Conservation (phyloP, 37 sponge, comb jelly and placozoan species). For the Ianthella basta region DNA sequence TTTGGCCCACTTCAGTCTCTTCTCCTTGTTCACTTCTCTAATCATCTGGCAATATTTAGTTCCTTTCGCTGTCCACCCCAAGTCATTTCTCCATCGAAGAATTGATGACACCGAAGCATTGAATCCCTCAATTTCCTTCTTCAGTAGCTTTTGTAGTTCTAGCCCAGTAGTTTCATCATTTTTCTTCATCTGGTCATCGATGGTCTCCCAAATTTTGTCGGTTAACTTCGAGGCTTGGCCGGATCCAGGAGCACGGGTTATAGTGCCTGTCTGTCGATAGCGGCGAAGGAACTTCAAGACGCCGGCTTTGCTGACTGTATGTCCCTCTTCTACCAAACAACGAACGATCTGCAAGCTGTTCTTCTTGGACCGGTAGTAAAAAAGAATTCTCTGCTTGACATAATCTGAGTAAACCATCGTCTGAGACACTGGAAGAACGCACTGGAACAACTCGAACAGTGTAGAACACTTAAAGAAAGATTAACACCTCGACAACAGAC, state of each 20-base stretch:
- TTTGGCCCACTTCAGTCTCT: conserved; percentile 21
- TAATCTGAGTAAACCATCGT: conserved; percentile 15
- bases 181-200: conserved; percentile 7
- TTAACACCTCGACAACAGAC: too few relatives aligned
- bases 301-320: neutral
- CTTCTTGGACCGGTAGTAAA: neutral
- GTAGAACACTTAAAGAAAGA: too few relatives aligned
- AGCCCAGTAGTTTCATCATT: conserved; percentile 23
- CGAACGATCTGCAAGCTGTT: neutral
- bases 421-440: too few relatives aligned
- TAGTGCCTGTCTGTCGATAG: neutral
- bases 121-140: neutral
- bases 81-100: conserved; percentile 8
- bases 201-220: neutral
- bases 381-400: conserved; percentile 19
- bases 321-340: neutral
- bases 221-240: neutral
- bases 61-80: conserved; percentile 24
- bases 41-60: conserved; percentile 31
- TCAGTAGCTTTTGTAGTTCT: conserved; percentile 18
- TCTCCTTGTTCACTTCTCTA: conserved; percentile 9
- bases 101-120: neutral
- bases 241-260: neutral
- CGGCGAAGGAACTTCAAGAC: neutral
- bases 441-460: too few relatives aligned